Evolutionary conservation across 2,113 vertebrate genomes (phyloP).

Genomic region (Nothoprocta pentlandii): DNA sequence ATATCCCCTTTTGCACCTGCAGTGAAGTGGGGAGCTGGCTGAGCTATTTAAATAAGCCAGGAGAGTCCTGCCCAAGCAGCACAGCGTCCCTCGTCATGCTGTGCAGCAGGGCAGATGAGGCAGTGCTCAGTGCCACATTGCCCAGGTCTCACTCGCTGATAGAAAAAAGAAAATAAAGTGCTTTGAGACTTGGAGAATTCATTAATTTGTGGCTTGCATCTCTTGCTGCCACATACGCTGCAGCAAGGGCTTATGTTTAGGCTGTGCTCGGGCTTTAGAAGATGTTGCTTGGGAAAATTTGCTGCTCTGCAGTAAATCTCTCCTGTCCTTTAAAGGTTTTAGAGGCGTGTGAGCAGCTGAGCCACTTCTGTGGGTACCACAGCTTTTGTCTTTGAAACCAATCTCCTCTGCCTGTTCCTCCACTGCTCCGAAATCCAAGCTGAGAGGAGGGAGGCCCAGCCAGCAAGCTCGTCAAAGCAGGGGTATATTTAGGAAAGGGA

Average conservation of each 20-base stretch:
- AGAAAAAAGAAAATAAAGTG: not conserved
- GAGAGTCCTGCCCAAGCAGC: slow-evolving; percentile 5
- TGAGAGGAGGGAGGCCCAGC: not conserved
- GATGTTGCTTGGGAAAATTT: not conserved
- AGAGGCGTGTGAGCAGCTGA: not conserved
- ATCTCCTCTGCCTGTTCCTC: not conserved
- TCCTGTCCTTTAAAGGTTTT: not conserved
- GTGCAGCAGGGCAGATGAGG: not conserved
- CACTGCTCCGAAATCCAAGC: not conserved
- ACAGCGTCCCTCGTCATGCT: slow-evolving; percentile 1
- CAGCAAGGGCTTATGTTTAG: not conserved
- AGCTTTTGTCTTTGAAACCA: not conserved
- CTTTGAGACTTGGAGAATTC: not conserved
- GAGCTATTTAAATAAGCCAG: not conserved
- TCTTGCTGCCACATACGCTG: not conserved
- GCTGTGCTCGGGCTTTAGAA: not conserved
- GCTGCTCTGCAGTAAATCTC: not conserved
- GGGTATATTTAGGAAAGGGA: not conserved
- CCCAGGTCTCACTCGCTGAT: slow-evolving; percentile 9
- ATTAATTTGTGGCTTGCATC: not conserved
- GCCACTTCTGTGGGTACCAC: not conserved
- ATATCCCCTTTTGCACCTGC: not conserved
- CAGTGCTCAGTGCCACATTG: not conserved
- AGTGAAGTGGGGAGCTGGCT: slow-evolving; percentile 4
- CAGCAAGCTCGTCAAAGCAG: not conserved